Evolutionary conservation across 1,140 invertebrate species (phyloP).

Genomic region (Chionoecetes opilio): DNA sequence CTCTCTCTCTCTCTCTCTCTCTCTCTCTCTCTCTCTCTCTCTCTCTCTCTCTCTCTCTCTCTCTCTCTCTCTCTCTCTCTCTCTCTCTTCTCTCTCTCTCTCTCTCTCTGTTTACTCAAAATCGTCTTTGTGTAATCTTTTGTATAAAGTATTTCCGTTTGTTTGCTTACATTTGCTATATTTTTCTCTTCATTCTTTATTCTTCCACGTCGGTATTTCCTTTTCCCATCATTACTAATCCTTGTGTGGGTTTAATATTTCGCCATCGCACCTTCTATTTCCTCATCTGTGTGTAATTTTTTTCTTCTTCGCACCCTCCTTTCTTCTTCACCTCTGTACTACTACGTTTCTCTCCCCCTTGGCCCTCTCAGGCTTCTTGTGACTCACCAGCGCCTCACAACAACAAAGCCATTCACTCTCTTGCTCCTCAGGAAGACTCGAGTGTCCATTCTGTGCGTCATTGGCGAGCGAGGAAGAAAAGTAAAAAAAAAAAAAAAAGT

Average conservation of each 20-base stretch:
- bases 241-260: not conserved
- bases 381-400: not conserved
- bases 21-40: not conserved
- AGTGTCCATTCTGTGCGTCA: not conserved
- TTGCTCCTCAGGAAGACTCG: not conserved
- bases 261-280: not conserved
- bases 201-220: not conserved
- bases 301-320: slow-evolving; percentile 31
- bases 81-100: not conserved
- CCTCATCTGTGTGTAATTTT: not conserved
- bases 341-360: not conserved
- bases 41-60: not conserved
- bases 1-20: not conserved
- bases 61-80: not conserved
- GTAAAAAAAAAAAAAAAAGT: not conserved
- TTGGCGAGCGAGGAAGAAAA: not conserved
- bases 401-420: not conserved
- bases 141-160: too few relatives aligned
- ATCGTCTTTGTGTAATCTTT: not conserved
- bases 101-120: too few relatives aligned
- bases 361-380: not conserved
- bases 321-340: slow-evolving; percentile 42
- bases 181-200: not conserved
- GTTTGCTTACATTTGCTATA: too few relatives aligned
- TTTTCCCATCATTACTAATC: not conserved